A percentile compares a stretch with the other conserved stretches of the same genome.
phyloP scores from a whole-genome alignment of 2,888 invertebrate species.

The Julus scanicus region DNA sequence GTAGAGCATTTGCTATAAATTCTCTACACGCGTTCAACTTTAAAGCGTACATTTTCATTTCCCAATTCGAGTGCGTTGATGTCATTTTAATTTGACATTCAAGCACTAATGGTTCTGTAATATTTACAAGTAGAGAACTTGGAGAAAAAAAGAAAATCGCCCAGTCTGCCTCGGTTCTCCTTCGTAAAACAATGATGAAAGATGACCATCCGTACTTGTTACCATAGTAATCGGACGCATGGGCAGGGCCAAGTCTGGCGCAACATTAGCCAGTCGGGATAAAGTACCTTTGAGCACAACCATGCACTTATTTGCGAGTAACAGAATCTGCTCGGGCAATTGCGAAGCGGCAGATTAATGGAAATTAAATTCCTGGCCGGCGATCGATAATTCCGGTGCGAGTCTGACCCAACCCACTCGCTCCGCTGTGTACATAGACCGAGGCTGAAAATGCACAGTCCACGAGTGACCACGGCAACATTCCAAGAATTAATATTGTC shows the following conservation, averaged over 20 bases:
- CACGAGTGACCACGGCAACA: not conserved
- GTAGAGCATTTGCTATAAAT: not conserved
- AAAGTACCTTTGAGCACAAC: constrained; percentile 1
- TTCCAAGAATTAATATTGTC: not conserved
- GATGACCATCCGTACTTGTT: constrained; percentile 1
- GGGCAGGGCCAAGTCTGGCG: constrained; percentile 1
- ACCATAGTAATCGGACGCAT: constrained; percentile 1
- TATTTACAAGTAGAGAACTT: not conserved
- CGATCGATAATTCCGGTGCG: not conserved
- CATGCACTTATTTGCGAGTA: not conserved
- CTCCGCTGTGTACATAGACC: not conserved
- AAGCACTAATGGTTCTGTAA: not conserved
- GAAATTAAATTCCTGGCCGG: constrained; percentile 1
- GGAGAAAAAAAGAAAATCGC: not conserved
- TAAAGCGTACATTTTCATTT: not conserved
- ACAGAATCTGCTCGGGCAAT: not conserved
- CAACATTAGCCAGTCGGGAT: not conserved
- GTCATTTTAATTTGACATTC: not conserved
- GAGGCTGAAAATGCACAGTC: not conserved
- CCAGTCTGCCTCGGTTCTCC: not conserved
- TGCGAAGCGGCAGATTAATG: not conserved
- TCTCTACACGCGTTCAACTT: not conserved
- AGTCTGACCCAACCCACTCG: not conserved
- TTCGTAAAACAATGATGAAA: not conserved
- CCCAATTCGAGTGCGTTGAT: not conserved